A percentile compares a stretch with the other conserved stretches of the same genome.
Evolutionary conservation across 2,888 invertebrate genomes (phyloP).

Genomic region (Andrena chrysosceles): DNA sequence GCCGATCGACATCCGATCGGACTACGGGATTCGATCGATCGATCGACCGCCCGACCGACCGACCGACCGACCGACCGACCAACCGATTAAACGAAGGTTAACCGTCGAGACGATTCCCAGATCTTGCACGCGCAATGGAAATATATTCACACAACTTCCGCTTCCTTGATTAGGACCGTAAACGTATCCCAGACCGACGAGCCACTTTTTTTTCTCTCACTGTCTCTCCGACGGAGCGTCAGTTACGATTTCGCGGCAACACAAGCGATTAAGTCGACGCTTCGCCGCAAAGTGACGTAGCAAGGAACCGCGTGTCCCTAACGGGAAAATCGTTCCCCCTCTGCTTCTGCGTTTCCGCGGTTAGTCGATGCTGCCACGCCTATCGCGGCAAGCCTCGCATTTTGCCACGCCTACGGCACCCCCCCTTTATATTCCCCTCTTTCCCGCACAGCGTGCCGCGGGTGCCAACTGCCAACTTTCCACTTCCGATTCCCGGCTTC

Average conservation of each 20-base stretch:
- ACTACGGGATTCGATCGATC: constrained; percentile 37
- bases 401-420: constrained; percentile 68
- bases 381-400: constrained; percentile 58
- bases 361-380: constrained; percentile 70
- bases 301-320: constrained; percentile 72
- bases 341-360: constrained; percentile 59
- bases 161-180: background rate
- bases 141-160: background rate
- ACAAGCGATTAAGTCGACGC: constrained; percentile 73
- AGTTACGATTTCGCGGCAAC: constrained; percentile 50
- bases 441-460: background rate
- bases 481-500: constrained; percentile 6
- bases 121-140: too few relatives aligned
- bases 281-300: constrained; percentile 78
- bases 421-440: constrained; percentile 45
- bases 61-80: constrained; percentile 7
- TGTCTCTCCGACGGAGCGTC: background rate
- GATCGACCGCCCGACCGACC: constrained; percentile 34
- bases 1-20: constrained; percentile 44
- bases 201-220: background rate
- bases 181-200: background rate
- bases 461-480: constrained; percentile 12
- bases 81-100: background rate
- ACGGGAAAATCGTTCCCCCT: constrained; percentile 59
- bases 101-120: background rate